Evolutionary conservation across 2,888 invertebrate species (phyloP).

Genomic region (Lissonota sp.): DNA sequence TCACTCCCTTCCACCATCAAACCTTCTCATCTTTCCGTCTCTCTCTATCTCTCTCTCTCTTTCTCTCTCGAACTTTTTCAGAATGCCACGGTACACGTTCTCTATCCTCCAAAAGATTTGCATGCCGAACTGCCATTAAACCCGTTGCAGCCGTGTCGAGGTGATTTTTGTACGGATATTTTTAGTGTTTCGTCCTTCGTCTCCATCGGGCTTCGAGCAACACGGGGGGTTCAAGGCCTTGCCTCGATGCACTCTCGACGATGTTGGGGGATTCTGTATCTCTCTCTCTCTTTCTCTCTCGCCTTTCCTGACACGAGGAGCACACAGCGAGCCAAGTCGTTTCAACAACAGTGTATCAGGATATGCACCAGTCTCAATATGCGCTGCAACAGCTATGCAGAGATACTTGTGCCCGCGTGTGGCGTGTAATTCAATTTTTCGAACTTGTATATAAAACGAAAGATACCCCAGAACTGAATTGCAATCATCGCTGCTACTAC

Average conservation of each 20-base stretch:
- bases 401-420: not conserved
- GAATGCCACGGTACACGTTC: slow-evolving; percentile 61
- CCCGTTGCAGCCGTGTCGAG: slow-evolving; percentile 74
- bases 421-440: slow-evolving; percentile 7
- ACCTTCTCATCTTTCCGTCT: slow-evolving; percentile 47
- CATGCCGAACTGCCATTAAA: slow-evolving; percentile 77
- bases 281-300: slow-evolving; percentile 57
- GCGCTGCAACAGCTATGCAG: not conserved
- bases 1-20: slow-evolving; percentile 35
- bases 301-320: slow-evolving; percentile 61
- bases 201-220: slow-evolving; percentile 66
- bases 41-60: slow-evolving; percentile 24
- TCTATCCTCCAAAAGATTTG: slow-evolving; percentile 72
- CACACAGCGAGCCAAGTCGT: slow-evolving; percentile 39
- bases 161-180: slow-evolving; percentile 77
- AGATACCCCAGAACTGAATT: too few relatives aligned
- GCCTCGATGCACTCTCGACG: slow-evolving; percentile 66
- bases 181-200: slow-evolving; percentile 80
- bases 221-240: slow-evolving; percentile 77
- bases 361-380: slow-evolving; percentile 37
- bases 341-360: slow-evolving; percentile 50
- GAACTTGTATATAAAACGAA: slow-evolving; percentile 5
- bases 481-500: too few relatives aligned
- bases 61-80: slow-evolving; percentile 53
- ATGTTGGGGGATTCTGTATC: slow-evolving; percentile 31